Percentiles rank a stretch among this genome's conserved stretches.
Evolutionary conservation across 1,140 invertebrate species (phyloP).

Genomic region (Amphibalanus amphitrite): DNA sequence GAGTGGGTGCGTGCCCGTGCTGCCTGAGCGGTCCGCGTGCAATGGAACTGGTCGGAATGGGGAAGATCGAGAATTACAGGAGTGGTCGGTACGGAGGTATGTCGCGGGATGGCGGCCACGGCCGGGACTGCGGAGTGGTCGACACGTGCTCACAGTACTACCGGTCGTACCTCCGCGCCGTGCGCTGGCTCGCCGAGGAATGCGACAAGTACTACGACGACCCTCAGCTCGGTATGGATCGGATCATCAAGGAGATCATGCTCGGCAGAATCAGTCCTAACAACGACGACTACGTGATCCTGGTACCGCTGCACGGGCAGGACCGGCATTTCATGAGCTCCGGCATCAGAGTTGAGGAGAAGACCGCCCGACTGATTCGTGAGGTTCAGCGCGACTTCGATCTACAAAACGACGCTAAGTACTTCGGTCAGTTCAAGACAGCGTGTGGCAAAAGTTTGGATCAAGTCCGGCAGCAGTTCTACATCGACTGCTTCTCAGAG

Average conservation of each 20-base stretch:
- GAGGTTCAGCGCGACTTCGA: not conserved
- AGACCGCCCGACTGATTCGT: not conserved
- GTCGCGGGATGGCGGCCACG: not conserved
- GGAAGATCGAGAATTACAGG: not conserved
- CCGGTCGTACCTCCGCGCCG: conserved; percentile 2
- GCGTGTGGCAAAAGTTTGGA: not conserved
- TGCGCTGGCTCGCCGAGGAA: not conserved
- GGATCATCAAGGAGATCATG: conserved; percentile 1
- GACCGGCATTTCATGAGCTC: not conserved
- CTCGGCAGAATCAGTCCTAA: not conserved
- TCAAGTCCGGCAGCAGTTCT: not conserved
- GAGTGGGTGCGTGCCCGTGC: not conserved
- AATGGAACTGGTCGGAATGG: not conserved
- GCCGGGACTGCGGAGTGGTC: not conserved
- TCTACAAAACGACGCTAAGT: not conserved
- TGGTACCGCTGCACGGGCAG: not conserved
- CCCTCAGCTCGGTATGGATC: not conserved
- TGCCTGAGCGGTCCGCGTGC: not conserved
- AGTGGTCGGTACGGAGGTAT: not conserved
- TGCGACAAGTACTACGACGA: not conserved
- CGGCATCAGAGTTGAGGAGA: not conserved
- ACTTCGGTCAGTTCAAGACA: not conserved
- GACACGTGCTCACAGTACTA: not conserved
- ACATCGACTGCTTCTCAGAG: conserved; percentile 2
- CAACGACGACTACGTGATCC: not conserved